These are phyloP conservation scores for Leptodactylus fuscus DNA, from an alignment of 2,113 vertebrate species.

Conservation along the genomic window DNA sequence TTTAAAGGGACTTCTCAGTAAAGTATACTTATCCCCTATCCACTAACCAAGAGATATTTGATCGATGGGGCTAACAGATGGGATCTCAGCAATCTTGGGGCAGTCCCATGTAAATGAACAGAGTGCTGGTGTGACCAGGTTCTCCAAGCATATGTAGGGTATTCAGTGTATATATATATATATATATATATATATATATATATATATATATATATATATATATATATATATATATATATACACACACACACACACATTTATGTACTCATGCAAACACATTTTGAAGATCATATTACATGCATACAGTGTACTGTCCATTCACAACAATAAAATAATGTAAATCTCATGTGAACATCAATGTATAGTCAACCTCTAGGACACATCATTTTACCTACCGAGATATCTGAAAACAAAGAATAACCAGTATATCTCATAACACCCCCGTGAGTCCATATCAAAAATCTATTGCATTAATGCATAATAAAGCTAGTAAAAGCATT, in stretches of 20 bases:
- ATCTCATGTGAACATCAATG: neutral
- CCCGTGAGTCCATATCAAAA: neutral
- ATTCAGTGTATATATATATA: neutral
- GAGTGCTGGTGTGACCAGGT: no score
- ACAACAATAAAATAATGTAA: neutral
- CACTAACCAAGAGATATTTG: no score
- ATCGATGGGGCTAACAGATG: no score
- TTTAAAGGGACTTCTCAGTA: no score
- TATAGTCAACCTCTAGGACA: neutral
- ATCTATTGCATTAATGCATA: no score
- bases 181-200: neutral
- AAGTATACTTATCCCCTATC: no score
- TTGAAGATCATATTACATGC: neutral
- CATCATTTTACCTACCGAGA: neutral
- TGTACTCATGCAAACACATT: neutral
- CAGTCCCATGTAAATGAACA: no score
- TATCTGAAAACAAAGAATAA: neutral
- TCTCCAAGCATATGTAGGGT: no score
- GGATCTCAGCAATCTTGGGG: no score
- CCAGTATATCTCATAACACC: neutral
- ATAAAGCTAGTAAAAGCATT: neutral
- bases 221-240: neutral
- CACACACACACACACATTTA: neutral
- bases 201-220: constrained; percentile 8
- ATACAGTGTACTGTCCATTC: neutral